Conservation (phyloP, 2,888 invertebrate genomes). For the Caenorhabditis becei region DNA sequence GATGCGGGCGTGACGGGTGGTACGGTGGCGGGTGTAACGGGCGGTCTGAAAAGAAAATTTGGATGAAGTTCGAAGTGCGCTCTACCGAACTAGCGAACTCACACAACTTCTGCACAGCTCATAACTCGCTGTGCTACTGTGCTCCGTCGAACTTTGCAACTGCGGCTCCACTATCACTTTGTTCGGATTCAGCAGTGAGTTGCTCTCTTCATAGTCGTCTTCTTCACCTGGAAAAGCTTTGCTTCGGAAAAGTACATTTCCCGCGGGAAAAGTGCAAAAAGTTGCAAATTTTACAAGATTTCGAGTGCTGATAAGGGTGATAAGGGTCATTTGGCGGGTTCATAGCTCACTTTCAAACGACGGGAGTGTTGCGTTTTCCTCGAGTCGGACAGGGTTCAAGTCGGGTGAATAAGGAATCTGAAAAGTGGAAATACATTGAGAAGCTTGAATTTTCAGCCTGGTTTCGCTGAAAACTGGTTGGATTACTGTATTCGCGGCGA, state of each 20-base stretch:
- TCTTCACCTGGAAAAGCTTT: constrained; percentile 38
- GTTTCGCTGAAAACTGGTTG: no score
- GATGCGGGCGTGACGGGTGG: constrained; percentile 44
- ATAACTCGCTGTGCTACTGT: constrained; percentile 31
- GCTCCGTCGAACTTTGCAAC: constrained; percentile 13
- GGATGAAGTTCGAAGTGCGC: background rate
- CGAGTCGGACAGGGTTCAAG: constrained; percentile 9
- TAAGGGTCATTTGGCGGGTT: background rate
- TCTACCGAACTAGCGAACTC: constrained; percentile 13
- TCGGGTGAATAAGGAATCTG: constrained; percentile 27
- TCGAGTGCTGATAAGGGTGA: background rate
- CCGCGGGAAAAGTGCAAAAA: background rate
- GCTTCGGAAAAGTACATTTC: background rate
- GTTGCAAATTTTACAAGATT: background rate
- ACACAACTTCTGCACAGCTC: constrained; percentile 55
- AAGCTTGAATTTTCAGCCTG: no score
- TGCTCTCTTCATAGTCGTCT: constrained; percentile 24
- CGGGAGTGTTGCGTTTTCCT: constrained; percentile 23
- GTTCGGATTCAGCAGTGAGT: constrained; percentile 34
- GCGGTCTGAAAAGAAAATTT: constrained; percentile 29
- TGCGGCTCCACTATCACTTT: constrained; percentile 13
- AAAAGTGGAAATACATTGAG: constrained; percentile 14
- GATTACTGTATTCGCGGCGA: no score
- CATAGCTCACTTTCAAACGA: constrained; percentile 37
- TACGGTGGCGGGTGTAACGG: constrained; percentile 56